Evolutionary conservation across 2,888 invertebrate species (phyloP), one percentile per base, ranked within the genome.

Genomic region (Agonopterix subpropinquella): DNA sequence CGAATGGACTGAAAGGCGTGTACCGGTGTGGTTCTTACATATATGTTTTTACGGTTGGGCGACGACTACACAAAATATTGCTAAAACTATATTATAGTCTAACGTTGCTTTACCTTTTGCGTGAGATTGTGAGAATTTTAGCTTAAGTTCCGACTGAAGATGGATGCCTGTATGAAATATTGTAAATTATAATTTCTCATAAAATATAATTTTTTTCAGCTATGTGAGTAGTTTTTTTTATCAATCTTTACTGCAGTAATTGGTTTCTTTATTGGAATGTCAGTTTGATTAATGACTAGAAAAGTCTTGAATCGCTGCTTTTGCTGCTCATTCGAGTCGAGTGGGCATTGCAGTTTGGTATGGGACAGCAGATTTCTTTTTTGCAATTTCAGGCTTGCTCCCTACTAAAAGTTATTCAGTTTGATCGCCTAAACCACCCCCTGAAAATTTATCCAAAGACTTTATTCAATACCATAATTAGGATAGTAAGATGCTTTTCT

Each of bases 141-240:
- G 89, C 89, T 88, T 89, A 89, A 89, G 89, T 89, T 88, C 82
- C 87, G 89, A 86, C 86, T 88, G 89, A 87, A 80, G 89, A 89
- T 80, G 89, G 85, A 88, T 89, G 89, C 82, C 81, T 88, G 89
- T 82, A 86, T 87, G 86, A 86, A 89, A 89, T 89, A 89, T 89
- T 89, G 89, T 89, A 89, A 89, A 89, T 89, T 89, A 89, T 89
- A 86, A 89, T 89, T 89, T 89, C 89, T 89, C 89, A 89, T 89
- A 89, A 89, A 89, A 89, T 89, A 89, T 88, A 89, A 89, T 89
- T 89, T 89, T 89, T 89, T 89, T 89, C 89, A 89, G 89, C 89
- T 89, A 87, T 52, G 71, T 58, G 64, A 67, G 77, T 84, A 50
- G 82, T 86, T 86, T 87, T 73, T 65, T 42, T 42, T 42, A 42